Evolutionary conservation across 2,888 invertebrate genomes (phyloP), one percentile per base, ranked within the genome.

Genomic region (Opisthograptis luteolata): DNA sequence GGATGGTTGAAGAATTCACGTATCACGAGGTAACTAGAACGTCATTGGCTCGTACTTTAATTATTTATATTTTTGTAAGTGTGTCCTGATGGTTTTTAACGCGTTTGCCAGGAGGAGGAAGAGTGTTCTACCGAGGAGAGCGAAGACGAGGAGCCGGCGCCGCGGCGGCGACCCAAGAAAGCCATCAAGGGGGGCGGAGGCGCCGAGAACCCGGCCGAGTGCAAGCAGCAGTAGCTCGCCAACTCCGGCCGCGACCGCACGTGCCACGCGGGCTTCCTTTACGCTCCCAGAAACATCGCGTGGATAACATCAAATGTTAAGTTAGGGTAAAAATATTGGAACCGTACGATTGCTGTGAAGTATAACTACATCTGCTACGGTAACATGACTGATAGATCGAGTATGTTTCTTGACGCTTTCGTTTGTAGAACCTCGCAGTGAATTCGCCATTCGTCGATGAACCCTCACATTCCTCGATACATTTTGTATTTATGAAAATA

Each of bases 171-270:
- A 67, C 76, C 20, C 17, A 88, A 79, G 81, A 81, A 81, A 52
- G 60, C 70, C 22, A 57, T 49, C 62, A 85, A 84, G 59, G 60
- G 54, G 6, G 54, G 56, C 3, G 64, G 59, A 17, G 56, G 56
- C 8, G 70, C 67, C 13, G 79, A 84, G 25, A 88, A 87, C 73
- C 93, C 93, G 48, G 92, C 93, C 58, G 95, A 95, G 68, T 95
- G 95, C 91, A 94, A 94, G 80, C 94, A 94, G 70, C 95, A 95
- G 89, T 95, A 94, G 89, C 71, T 19, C 34, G 35, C 34, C 15
- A 8, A 8, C 28, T 6, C 27, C 14, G 19, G 5, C 25, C 32
- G 3, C 7, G 19, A 37, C 24, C 25, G 2, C 9, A 10, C 25
- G 25, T 2, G 20, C 19, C 9, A 0, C 13, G 27, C 13, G 28